Percentiles rank a stretch among this genome's conserved stretches.
These are phyloP conservation scores for Thrips palmi DNA, from an alignment of 1,140 invertebrate species.

Conservation along the genomic window DNA sequence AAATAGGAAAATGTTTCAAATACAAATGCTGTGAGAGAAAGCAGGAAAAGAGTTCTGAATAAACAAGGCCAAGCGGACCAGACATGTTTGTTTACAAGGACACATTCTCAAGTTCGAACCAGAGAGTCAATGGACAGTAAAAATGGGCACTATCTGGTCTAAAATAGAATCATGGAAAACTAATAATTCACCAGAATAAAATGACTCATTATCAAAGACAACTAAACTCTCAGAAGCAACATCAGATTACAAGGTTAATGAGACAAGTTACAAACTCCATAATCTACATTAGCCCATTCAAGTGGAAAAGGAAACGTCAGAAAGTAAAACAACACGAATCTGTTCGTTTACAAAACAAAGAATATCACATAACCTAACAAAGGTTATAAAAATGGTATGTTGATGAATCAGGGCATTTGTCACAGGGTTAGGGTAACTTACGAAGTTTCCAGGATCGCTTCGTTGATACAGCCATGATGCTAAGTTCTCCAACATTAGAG, in stretches of 20 bases:
- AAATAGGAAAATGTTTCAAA: constrained; percentile 8
- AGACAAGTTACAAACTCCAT: too few species aligned
- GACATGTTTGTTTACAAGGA: constrained; percentile 5
- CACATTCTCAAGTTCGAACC: not conserved
- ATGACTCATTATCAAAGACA: too few species aligned
- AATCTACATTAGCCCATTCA: too few species aligned
- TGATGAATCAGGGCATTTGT: too few species aligned
- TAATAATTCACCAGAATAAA: too few species aligned
- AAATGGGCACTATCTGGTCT: not conserved
- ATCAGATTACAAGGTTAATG: too few species aligned
- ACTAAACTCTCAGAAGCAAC: too few species aligned
- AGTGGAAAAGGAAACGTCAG: too few species aligned
- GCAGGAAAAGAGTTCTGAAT: constrained; percentile 10
- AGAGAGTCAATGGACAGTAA: constrained; percentile 6
- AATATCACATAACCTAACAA: constrained; percentile 1
- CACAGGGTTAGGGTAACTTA: constrained; percentile 21
- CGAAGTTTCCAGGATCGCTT: constrained; percentile 39
- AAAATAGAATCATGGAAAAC: constrained; percentile 1
- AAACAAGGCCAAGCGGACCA: constrained; percentile 8
- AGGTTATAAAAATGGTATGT: not conserved
- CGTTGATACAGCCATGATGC: constrained; percentile 37
- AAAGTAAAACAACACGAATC: constrained; percentile 10
- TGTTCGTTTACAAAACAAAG: constrained; percentile 5
- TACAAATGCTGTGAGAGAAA: too few species aligned
- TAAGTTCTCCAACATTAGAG: too few species aligned